Base-by-base conservation (phyloP, 2,113 vertebrate genomes). In the Grallaria varia region DNA sequence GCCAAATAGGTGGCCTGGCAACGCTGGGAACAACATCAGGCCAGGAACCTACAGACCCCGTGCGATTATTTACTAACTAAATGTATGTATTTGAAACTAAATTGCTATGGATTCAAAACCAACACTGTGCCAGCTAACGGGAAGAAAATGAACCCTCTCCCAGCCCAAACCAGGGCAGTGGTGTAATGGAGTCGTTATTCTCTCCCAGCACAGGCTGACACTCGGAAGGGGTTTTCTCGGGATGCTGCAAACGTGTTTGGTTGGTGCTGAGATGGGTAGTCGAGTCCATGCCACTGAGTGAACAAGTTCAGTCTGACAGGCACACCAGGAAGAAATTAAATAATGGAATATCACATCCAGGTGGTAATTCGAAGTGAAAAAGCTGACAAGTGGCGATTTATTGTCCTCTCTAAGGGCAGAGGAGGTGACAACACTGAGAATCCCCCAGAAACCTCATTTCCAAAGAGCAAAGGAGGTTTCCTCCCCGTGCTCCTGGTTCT, bases 31-130 rank as follows among this genome's bases (percentile, higher is more conserved):
- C n/a, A 69, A 22, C 68, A 37, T 5, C 8, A 19, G 14, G 9
- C 5, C 44, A 67, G 42, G 25, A 92, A 33, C 9, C 2, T 11
- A 19, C 0, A 35, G 33, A 71, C 5, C 6, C 12, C 2, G 0
- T 25, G 8, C 12, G 71, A n/a, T 31, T 37, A 31, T 74, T 62
- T 40, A 25, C 8, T 27, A 19, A 75, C 44, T 68, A 35, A 16
- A 8, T 6, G 3, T 39, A 4, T 16, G 1, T 15, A 21, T 67
- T 53, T 63, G 28, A 45, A 72, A 78, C 5, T 16, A 53, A 86
- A 49, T 53, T 53, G 42, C 19, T 74, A 13, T 53, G 20, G 22
- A 21, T 47, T 18, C 13, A 8, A 19, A 10, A 10, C 19, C 2
- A 13, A 8, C 49, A 39, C n/a, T 47, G 14, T 27, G 31, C 30